A percentile compares a stretch with the other conserved stretches of the same genome.
Conservation (phyloP, 2,888 invertebrate species). For the Gymnocheta viridis region DNA sequence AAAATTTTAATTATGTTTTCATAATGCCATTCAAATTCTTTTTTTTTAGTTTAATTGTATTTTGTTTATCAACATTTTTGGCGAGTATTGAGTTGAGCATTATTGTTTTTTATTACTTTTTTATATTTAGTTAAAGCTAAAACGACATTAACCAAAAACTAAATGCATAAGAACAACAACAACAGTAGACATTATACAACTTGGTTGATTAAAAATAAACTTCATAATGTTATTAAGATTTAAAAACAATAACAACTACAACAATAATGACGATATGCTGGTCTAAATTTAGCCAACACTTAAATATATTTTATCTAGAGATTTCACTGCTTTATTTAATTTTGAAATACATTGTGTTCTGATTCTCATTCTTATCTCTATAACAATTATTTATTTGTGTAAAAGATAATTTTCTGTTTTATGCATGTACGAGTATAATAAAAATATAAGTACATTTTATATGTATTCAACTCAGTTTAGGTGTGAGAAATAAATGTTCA, state of each 20-base stretch:
- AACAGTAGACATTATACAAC: slow-evolving; percentile 8
- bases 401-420: slow-evolving; percentile 13
- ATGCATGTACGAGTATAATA: not conserved
- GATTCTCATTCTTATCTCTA: slow-evolving; percentile 19
- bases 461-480: not conserved
- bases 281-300: slow-evolving; percentile 18
- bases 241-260: not conserved
- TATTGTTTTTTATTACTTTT: not conserved
- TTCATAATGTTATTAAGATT: slow-evolving; percentile 19
- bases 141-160: not conserved
- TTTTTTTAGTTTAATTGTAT: not conserved
- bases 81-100: not conserved
- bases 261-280: not conserved
- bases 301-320: slow-evolving; percentile 16
- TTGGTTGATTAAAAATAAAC: slow-evolving; percentile 20
- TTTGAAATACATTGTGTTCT: slow-evolving; percentile 14
- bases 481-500: slow-evolving; percentile 1
- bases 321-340: slow-evolving; percentile 1
- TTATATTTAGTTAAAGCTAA: not conserved
- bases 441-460: not conserved
- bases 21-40: not conserved
- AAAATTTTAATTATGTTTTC: not conserved
- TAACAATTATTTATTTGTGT: slow-evolving; percentile 13
- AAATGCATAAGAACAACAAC: not conserved
- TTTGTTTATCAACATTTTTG: not conserved